These are phyloP conservation scores for Gambusia holbrooki DNA, from an alignment of 2,113 vertebrate genomes.

Conservation along the genomic window DNA sequence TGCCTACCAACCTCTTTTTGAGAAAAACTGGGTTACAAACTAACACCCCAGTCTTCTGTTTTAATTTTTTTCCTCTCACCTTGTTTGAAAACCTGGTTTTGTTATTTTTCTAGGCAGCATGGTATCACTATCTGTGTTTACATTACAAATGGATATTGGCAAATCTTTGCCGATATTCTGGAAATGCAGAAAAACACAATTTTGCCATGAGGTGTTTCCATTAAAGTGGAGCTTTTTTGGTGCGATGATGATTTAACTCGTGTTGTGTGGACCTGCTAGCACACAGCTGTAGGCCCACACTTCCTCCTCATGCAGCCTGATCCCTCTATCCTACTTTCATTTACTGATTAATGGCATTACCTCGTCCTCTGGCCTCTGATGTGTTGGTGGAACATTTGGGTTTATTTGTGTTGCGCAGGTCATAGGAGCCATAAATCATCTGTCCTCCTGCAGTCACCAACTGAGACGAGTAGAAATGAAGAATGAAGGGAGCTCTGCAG, in stretches of 20 bases:
- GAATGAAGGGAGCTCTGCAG: slow-evolving; percentile 14
- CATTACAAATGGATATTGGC: too few species aligned
- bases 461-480: slow-evolving; percentile 16
- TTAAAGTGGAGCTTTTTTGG: slow-evolving; percentile 34
- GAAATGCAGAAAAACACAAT: slow-evolving; percentile 47
- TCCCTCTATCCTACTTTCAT: slow-evolving; percentile 48
- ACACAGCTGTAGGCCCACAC: slow-evolving; percentile 14
- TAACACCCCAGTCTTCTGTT: too few species aligned
- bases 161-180: too few species aligned
- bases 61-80: too few species aligned
- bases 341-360: slow-evolving; percentile 65
- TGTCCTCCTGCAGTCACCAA: slow-evolving; percentile 28
- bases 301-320: slow-evolving; percentile 5
- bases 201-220: too few species aligned
- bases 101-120: too few species aligned
- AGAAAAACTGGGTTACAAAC: too few species aligned
- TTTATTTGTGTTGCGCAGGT: slow-evolving; percentile 45
- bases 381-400: slow-evolving; percentile 55
- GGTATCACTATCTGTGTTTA: too few species aligned
- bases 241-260: slow-evolving; percentile 40
- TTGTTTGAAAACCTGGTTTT: too few species aligned
- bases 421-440: slow-evolving; percentile 56
- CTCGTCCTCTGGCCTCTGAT: slow-evolving; percentile 39
- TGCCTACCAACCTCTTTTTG: too few species aligned
- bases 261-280: slow-evolving; percentile 46